Evolutionary conservation across 1,140 invertebrate species (phyloP).

Genomic region (Medauroidea extradentata): DNA sequence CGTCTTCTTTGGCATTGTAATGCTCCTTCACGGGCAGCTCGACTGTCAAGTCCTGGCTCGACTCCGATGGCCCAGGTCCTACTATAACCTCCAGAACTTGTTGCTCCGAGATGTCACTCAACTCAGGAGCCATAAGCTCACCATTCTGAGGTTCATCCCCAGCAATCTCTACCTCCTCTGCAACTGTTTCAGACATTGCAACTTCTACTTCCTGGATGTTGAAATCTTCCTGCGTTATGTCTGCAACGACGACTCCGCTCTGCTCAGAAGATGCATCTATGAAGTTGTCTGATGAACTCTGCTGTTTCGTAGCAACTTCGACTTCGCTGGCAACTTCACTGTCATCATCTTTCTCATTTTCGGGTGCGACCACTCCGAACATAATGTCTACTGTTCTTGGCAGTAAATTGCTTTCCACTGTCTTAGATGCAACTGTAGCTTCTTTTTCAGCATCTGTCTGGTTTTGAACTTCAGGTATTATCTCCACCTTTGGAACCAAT

Average conservation of each 20-base stretch:
- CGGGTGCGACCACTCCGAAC: no score
- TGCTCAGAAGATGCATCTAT: no score
- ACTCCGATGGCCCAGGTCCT: no score
- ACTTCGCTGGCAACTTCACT: not conserved
- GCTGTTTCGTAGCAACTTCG: constrained; percentile 3
- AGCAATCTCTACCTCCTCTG: constrained; percentile 6
- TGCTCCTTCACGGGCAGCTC: no score
- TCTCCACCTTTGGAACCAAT: no score
- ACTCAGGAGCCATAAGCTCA: not conserved
- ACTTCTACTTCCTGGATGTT: constrained; percentile 2
- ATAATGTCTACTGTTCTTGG: no score
- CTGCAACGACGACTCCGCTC: not conserved
- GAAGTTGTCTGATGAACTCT: not conserved
- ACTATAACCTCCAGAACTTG: not conserved
- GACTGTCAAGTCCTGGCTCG: no score
- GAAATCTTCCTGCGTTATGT: not conserved
- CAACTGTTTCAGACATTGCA: constrained; percentile 1
- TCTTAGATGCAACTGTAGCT: no score
- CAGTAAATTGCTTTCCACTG: no score
- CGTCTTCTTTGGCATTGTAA: not conserved
- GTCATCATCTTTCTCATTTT: no score
- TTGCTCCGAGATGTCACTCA: constrained; percentile 14
- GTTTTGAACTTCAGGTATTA: no score
- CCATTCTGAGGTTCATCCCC: constrained; percentile 4
- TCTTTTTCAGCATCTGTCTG: no score